Percentiles rank a stretch among this genome's conserved stretches.
phyloP scores from a whole-genome alignment of 64 coral and sea anemone species.

The Stichodactyla mertensii region DNA sequence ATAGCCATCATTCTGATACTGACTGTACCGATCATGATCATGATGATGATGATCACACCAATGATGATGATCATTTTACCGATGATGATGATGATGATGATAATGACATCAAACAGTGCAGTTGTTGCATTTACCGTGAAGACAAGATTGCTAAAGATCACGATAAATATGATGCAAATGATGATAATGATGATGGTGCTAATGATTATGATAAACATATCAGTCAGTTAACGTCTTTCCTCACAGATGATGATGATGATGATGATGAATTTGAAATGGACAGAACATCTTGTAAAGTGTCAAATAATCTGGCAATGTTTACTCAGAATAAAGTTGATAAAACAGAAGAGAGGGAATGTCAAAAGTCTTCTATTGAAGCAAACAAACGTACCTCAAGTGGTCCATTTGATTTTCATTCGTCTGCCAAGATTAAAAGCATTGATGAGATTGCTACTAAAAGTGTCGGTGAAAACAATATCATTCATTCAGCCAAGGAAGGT shows the following conservation, averaged over 20 bases:
- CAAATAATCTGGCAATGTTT: too few species aligned
- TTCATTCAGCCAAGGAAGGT: neutral
- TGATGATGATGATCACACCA: neutral
- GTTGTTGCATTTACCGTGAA: neutral
- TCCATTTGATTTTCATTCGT: neutral
- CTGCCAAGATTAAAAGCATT: neutral
- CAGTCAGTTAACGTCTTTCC: neutral
- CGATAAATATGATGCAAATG: neutral
- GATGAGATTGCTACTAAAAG: neutral
- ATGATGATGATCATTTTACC: neutral
- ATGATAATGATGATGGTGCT: constrained; percentile 1
- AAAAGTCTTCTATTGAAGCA: neutral
- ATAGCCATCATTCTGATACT: too few species aligned
- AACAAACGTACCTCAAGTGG: neutral
- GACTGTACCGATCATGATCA: neutral
- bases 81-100: neutral
- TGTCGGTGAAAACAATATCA: too few species aligned
- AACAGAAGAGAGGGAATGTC: too few species aligned
- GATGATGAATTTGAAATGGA: neutral
- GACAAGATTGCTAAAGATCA: neutral
- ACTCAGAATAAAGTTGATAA: too few species aligned
- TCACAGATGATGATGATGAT: neutral
- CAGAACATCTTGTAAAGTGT: neutral
- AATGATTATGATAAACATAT: neutral
- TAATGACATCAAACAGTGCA: neutral